A percentile compares a stretch with the other conserved stretches of the same genome.
phyloP scores from a whole-genome alignment of 2,888 invertebrate species.

The Alviniconcha strummeri region DNA sequence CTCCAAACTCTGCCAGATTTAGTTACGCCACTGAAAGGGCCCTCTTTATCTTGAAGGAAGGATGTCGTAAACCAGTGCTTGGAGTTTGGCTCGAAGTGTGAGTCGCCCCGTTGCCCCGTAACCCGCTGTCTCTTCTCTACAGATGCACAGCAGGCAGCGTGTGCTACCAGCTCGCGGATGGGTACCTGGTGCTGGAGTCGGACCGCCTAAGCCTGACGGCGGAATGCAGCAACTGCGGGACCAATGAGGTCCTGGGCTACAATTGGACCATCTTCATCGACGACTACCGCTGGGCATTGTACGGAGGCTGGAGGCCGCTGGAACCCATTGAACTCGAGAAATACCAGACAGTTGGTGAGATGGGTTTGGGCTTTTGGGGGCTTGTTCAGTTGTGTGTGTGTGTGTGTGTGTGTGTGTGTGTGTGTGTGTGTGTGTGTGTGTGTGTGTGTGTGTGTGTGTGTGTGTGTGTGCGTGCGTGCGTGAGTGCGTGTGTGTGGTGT shows the following conservation, averaged over 20 bases:
- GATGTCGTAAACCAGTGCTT: no score
- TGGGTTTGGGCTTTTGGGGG: neutral
- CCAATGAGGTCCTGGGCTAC: conserved; percentile 41
- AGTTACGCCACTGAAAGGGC: no score
- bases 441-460: neutral
- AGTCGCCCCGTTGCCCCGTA: no score
- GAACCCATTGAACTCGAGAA: neutral
- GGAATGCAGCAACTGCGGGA: conserved; percentile 42
- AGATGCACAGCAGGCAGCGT: conserved; percentile 45
- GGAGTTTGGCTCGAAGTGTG: no score
- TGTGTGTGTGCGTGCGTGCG: neutral
- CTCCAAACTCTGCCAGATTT: no score
- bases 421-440: conserved; percentile 19
- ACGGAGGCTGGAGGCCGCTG: conserved; percentile 34
- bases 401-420: conserved; percentile 13
- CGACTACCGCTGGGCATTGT: conserved; percentile 54
- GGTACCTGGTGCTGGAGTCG: conserved; percentile 46
- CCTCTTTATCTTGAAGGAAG: no score
- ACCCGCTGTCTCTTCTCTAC: neutral
- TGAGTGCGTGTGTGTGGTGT: neutral
- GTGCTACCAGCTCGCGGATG: conserved; percentile 39
- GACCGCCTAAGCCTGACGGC: conserved; percentile 45
- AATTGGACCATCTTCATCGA: conserved; percentile 52
- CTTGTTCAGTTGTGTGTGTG: neutral
- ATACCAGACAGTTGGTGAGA: conserved; percentile 10